Base-by-base conservation (phyloP, 2,888 invertebrate genomes). In the Griposia aprilina region DNA sequence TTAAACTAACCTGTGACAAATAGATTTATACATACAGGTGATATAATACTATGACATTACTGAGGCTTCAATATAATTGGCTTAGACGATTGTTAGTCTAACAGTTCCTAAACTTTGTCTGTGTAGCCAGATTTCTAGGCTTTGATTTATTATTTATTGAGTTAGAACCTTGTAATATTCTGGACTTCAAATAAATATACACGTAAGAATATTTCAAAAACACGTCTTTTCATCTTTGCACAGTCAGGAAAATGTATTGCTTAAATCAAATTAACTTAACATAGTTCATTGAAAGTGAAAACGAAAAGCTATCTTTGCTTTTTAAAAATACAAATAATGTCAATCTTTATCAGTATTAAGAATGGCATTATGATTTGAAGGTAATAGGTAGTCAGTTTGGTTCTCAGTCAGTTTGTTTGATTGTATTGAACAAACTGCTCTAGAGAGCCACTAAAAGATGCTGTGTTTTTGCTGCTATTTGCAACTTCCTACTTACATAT, bases 11-110 rank as follows among this genome's bases (percentile, higher is more conserved):
- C 4, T 23, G 45, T 62, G 13, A 36, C 26, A 10, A 41, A 55
- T 20, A 62, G 3, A 20, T 15, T 1, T 20, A 4, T 30, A 66
- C 17, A 26, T 17, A 50, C 15, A 65, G 41, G 59, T 59, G 52
- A 30, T 26, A 23, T 36, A 17, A 15, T 78, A 73, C 83, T 76
- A 20, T 65, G 52, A 73, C 23, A 36, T 69, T 83, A 69, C 48
- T 59, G 48, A 1, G 78, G 63, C 59, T 78, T 81, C 65, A 17
- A 45, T 65, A n/a, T 81, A 79, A 71, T 80, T 66, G 65, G 65
- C 23, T 81, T 36, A 50, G 36, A 41, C 11, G 6, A 30, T 45
- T 72, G 65, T 66, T 15, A 50, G 57, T 30, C 26, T 59, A 57
- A 13, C 17, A 17, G 50, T 17, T 20, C 8, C 41, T 71, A 30